Percentiles rank a stretch among this genome's conserved stretches.
phyloP scores from a whole-genome alignment of 2,113 vertebrate genomes.

The Saguinus imperator region DNA sequence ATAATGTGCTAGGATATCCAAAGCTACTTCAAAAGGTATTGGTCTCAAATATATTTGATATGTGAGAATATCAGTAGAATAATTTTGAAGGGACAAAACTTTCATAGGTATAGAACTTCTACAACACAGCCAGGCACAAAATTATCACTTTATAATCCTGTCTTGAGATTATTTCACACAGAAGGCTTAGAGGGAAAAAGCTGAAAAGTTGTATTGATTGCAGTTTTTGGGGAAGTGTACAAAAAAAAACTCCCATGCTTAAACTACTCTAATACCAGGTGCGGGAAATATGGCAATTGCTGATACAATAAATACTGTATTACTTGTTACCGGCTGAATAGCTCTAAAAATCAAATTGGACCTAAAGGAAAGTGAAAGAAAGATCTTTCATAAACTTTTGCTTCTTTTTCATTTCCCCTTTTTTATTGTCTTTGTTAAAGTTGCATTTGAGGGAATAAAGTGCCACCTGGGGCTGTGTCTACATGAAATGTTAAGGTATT shows the following conservation, averaged over 20 bases:
- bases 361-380: slow-evolving; percentile 9
- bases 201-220: slow-evolving; percentile 27
- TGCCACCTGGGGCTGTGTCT: neutral
- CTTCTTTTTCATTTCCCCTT: neutral
- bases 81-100: neutral
- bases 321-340: neutral
- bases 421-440: slow-evolving; percentile 62
- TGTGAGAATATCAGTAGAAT: neutral
- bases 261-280: neutral
- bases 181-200: neutral
- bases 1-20: neutral
- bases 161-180: neutral
- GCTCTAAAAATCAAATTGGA: slow-evolving; percentile 46
- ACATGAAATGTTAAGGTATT: neutral
- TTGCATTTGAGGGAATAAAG: neutral
- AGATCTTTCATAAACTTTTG: slow-evolving; percentile 33
- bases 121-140: neutral
- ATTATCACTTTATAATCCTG: neutral
- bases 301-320: slow-evolving; percentile 17
- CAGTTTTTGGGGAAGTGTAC: neutral
- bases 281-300: neutral
- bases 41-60: neutral
- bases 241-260: neutral
- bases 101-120: neutral
- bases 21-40: neutral